A percentile compares a stretch with the other conserved stretches of the same genome.
phyloP scores from a whole-genome alignment of 1,140 invertebrate genomes.

The Myzus persicae region DNA sequence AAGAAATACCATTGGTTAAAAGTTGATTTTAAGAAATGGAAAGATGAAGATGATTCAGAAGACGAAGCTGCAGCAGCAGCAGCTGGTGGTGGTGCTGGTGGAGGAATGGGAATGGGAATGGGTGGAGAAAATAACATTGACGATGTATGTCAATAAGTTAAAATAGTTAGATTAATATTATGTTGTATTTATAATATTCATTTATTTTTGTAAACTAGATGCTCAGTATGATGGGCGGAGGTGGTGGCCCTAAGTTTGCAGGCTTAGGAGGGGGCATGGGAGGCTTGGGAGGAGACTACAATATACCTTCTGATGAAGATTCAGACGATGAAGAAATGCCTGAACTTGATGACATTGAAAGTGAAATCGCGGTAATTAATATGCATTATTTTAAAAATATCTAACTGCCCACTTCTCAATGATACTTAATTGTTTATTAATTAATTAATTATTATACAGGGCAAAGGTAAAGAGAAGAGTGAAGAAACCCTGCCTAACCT shows the following conservation, averaged over 20 bases:
- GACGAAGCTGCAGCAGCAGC: slow-evolving; percentile 63
- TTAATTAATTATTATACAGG: slow-evolving; percentile 26
- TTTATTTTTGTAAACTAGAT: slow-evolving; percentile 46
- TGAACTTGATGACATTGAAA: slow-evolving; percentile 66
- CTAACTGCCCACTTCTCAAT: not conserved
- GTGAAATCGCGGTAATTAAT: slow-evolving; percentile 29
- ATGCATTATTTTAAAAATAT: not conserved
- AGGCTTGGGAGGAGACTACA: slow-evolving; percentile 66
- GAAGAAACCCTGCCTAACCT: slow-evolving; percentile 18
- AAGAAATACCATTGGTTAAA: slow-evolving; percentile 95
- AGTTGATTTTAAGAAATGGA: slow-evolving; percentile 96
- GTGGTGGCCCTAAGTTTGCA: slow-evolving; percentile 70
- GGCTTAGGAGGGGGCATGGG: slow-evolving; percentile 67
- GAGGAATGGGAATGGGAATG: too few species aligned
- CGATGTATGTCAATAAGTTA: slow-evolving; percentile 27
- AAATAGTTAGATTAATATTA: not conserved
- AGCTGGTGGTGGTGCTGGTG: slow-evolving; percentile 65
- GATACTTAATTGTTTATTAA: not conserved
- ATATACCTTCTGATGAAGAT: slow-evolving; percentile 66
- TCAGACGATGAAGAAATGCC: slow-evolving; percentile 71
- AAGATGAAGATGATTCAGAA: slow-evolving; percentile 89
- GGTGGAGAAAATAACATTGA: slow-evolving; percentile 62
- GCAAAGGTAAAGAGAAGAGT: slow-evolving; percentile 37
- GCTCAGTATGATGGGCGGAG: slow-evolving; percentile 65
- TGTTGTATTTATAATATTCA: slow-evolving; percentile 52